Evolutionary conservation across 2,113 vertebrate genomes (phyloP).

Genomic region (Phaetusa simplex): DNA sequence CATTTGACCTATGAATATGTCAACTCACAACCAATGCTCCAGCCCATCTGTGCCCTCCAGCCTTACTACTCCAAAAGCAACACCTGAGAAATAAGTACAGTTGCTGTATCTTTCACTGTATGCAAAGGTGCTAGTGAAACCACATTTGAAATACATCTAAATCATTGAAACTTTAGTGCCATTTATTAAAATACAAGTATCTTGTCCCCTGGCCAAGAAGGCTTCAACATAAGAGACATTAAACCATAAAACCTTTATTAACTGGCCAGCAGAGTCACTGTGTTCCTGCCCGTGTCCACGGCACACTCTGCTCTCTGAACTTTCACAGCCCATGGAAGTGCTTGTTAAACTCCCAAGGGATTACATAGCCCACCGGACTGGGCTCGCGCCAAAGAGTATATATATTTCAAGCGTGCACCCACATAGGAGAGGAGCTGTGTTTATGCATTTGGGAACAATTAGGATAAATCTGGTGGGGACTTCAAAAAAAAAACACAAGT

Average conservation of each 20-base stretch:
- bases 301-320: background rate
- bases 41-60: background rate
- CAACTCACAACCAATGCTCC: background rate
- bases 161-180: background rate
- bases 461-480: background rate
- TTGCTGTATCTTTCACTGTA: background rate
- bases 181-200: background rate
- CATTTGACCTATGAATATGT: background rate
- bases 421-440: fast-evolving
- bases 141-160: background rate
- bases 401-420: fast-evolving
- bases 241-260: background rate
- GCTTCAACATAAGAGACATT: background rate
- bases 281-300: fast-evolving
- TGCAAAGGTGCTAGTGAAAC: background rate
- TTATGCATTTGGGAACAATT: background rate
- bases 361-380: fast-evolving
- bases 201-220: background rate
- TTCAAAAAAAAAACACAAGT: background rate
- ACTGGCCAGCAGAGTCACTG: fast-evolving
- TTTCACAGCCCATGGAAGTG: fast-evolving
- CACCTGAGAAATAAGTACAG: background rate
- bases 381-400: background rate
- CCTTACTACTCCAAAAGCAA: background rate
- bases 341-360: background rate